These are phyloP conservation scores for Monopis laevigella DNA, from an alignment of 2,888 invertebrate species.

Conservation along the genomic window DNA sequence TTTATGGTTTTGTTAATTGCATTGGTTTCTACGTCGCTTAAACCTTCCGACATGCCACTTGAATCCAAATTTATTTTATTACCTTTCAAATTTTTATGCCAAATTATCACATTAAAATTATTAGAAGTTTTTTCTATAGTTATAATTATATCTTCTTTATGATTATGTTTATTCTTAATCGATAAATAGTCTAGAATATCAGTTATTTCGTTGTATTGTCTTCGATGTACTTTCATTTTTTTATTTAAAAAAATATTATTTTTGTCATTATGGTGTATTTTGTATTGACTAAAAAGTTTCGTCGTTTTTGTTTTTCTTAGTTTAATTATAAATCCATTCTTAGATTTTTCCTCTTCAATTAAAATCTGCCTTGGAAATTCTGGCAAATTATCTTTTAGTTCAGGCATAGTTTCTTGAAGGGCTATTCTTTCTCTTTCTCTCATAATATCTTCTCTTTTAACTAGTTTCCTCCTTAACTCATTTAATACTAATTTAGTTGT, in stretches of 20 bases:
- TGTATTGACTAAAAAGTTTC: slow-evolving; percentile 25
- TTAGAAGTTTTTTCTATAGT: slow-evolving; percentile 26
- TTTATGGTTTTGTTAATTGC: slow-evolving; percentile 24
- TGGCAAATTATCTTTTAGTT: slow-evolving; percentile 37
- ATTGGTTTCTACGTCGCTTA: slow-evolving; percentile 28
- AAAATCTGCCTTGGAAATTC: slow-evolving; percentile 56
- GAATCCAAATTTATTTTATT: background rate
- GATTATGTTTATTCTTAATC: slow-evolving; percentile 31
- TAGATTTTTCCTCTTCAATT: slow-evolving; percentile 33
- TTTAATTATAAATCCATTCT: slow-evolving; percentile 42
- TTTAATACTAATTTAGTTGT: slow-evolving; percentile 43
- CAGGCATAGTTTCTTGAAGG: slow-evolving; percentile 55
- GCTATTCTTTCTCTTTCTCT: slow-evolving; percentile 57
- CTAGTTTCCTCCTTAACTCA: slow-evolving; percentile 50
- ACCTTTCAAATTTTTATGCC: slow-evolving; percentile 22
- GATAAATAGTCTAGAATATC: slow-evolving; percentile 31
- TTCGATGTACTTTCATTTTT: background rate
- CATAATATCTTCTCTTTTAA: slow-evolving; percentile 57
- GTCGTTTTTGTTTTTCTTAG: slow-evolving; percentile 20
- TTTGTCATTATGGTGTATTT: slow-evolving; percentile 19
- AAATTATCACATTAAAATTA: slow-evolving; percentile 27
- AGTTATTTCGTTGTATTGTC: slow-evolving; percentile 20
- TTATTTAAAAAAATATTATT: background rate
- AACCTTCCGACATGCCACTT: slow-evolving; percentile 25
- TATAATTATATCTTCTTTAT: slow-evolving; percentile 29